Evolutionary conservation across 2,797 vertebrate species (phyloP), one percentile per base, ranked within the genome.

Genomic region (Fratercula arctica): DNA sequence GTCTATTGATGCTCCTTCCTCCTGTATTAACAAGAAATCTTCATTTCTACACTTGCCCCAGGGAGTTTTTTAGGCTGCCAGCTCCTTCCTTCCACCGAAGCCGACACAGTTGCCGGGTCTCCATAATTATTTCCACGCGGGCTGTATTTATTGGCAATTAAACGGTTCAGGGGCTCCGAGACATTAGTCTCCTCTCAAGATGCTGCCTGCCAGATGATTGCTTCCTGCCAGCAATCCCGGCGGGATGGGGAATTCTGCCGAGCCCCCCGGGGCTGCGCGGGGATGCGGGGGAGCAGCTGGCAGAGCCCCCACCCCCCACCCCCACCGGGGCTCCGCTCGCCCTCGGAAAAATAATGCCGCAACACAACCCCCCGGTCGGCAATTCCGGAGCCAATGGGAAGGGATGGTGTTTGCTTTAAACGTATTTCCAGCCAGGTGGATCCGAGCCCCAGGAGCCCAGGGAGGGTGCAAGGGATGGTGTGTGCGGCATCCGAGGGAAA

Each of bases 71-170:
- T 56, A 64, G 90, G 51, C 86, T 84, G 57, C 61, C 76, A 64
- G 61, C 64, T 85, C 91, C 76, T 73, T 84, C 37, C 45, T 64
- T 56, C 54, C 31, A 24, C 2, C 1, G 5, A 69, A 67, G 83
- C 59, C 3, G 1, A 73, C 61, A 29, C 87, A 51, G 90, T 31
- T 75, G 43, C 69, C 20, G 84, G 26, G 33, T 80, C 90, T 70
- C 90, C 41, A 2, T 94, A 85, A 92, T 95, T 83, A 85, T 94
- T 94, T 92, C 82, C 93, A 82, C 29, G 25, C 63, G 90, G 89
- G 89, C 75, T 92, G 88, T 60, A 43, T 91, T 96, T 90, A 94
- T 68, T 72, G 90, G 89, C 92, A 96, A 96, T 96, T 95, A 96
- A 94, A 82, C 3, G 89, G 93, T 89, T 94, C 90, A 48, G 85